phyloP scores from a whole-genome alignment of 1,140 invertebrate species.

The Trypoxylus dichotomus region DNA sequence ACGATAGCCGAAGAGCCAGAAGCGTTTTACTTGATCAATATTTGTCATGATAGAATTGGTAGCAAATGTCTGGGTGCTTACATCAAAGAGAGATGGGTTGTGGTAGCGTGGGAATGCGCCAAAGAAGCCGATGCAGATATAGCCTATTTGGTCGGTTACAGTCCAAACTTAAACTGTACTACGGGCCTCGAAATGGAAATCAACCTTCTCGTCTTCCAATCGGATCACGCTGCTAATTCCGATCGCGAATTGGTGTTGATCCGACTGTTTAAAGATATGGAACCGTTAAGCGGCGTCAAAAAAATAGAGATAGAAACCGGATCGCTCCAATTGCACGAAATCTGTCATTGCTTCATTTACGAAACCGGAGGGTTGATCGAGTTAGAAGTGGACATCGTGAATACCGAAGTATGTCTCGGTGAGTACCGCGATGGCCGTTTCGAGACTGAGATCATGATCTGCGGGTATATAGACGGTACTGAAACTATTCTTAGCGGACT shows the following conservation, averaged over 20 bases:
- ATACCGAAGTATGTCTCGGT: not conserved
- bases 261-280: not conserved
- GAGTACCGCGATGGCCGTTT: not conserved
- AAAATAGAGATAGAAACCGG: not conserved
- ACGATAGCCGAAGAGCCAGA: not conserved
- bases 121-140: not conserved
- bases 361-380: not conserved
- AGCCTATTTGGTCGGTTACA: not conserved
- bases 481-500: not conserved
- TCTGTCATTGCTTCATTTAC: not conserved
- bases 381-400: not conserved
- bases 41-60: not conserved
- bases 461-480: not conserved
- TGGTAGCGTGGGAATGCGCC: not conserved
- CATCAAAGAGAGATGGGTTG: not conserved
- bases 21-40: not conserved
- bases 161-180: not conserved
- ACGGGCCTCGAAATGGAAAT: not conserved
- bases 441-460: not conserved
- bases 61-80: not conserved
- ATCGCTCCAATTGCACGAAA: not conserved
- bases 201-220: not conserved
- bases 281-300: not conserved
- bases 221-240: not conserved
- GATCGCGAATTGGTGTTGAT: not conserved